Percentiles rank a stretch among this genome's conserved stretches.
These are phyloP conservation scores for Dasyurus viverrinus DNA, from an alignment of 2,113 vertebrate genomes.

Conservation along the genomic window DNA sequence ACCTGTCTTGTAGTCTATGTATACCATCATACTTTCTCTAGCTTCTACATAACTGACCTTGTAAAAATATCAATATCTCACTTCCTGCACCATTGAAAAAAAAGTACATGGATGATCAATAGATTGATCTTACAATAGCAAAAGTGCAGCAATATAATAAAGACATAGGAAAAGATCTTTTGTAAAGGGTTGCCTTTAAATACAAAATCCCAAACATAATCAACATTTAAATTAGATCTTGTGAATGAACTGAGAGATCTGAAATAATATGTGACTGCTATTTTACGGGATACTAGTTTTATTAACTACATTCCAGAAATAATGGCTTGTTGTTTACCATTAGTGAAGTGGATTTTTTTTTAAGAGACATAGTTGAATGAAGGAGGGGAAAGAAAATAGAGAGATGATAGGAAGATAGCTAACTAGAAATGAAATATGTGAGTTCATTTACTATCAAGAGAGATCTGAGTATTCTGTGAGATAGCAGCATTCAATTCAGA, in stretches of 20 bases:
- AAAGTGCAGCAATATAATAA: background rate
- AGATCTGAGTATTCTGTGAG: background rate
- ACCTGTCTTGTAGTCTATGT: background rate
- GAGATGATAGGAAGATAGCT: background rate
- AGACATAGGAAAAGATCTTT: background rate
- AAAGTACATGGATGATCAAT: background rate
- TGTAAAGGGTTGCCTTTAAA: conserved; percentile 46
- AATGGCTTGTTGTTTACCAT: conserved; percentile 36
- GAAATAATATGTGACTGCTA: conserved; percentile 9
- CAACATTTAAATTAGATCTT: conserved; percentile 15
- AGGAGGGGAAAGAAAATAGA: background rate
- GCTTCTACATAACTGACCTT: background rate
- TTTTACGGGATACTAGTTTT: background rate
- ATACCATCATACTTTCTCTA: background rate
- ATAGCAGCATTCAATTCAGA: background rate
- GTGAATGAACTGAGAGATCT: background rate
- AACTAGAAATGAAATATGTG: background rate
- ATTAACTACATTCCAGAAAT: conserved; percentile 32
- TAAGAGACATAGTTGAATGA: background rate
- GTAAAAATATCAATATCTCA: background rate
- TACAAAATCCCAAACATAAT: background rate
- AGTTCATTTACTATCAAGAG: conserved; percentile 9
- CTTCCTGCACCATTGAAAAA: background rate
- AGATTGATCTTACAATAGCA: background rate
- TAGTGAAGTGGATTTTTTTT: conserved; percentile 5